Evolutionary conservation across 2,888 invertebrate species (phyloP), one percentile per base, ranked within the genome.

Genomic region (Teleogryllus oceanicus): DNA sequence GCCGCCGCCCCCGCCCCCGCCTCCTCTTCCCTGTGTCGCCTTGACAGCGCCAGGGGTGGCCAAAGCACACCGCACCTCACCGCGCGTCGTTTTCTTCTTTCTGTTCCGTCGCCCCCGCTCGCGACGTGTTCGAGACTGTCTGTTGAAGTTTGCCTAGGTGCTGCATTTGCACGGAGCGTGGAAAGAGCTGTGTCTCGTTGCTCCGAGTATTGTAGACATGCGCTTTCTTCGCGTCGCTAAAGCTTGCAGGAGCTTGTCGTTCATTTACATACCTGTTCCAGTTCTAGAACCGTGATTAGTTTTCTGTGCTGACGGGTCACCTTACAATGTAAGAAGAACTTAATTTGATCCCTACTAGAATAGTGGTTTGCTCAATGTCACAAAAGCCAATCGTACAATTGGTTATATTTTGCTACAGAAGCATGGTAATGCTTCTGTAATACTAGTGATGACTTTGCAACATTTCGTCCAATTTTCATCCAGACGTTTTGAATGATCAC

Each of bases 11-110:
- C 62, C n/a, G 62, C 62, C 62, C 13, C 62, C 62, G 13, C 62
- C 62, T 62, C 62, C 62, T n/a, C 62, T 62, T 62, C n/a, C n/a
- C 62, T 37, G 62, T 62, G 62, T 62, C 62, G 62, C 62, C 62
- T 62, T 62, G 62, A 62, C 62, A 62, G 62, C 62, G 62, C 62
- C 16, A 62, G 62, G 62, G 62, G 62, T 62, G n/a, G 62, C 62
- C 62, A 62, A 62, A 62, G 62, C 16, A 12, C 16, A 13, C 62
- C 62, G 5, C 62, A 37, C 8, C 37, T 8, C 37, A 37, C 37
- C 37, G 37, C 37, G 37, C 37, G 37, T 37, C 37, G 37, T 37
- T 37, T 37, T 37, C 37, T 37, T 37, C 37, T 10, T 8, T 37
- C 8, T 37, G 37, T 8, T 37, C 37, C 8, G 37, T 37, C 37